Evolutionary conservation across 2,888 invertebrate genomes (phyloP).

Genomic region (Siphlonurus alternatus): DNA sequence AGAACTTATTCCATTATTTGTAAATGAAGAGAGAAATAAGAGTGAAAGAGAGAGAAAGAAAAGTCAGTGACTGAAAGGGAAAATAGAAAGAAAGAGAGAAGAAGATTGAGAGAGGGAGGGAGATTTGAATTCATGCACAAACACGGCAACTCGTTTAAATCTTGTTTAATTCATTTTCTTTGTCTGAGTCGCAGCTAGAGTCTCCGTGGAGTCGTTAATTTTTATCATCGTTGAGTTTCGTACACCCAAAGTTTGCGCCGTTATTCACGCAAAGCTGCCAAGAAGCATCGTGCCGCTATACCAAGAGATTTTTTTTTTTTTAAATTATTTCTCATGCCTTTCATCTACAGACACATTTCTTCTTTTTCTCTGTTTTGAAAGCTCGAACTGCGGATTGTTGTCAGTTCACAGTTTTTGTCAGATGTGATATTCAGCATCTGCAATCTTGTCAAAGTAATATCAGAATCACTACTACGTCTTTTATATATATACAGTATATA

Average conservation of each 20-base stretch:
- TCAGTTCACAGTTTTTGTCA: too few species aligned
- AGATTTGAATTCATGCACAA: background rate
- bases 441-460: too few species aligned
- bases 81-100: background rate
- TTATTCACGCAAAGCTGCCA: background rate
- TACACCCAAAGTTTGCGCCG: background rate
- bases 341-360: background rate
- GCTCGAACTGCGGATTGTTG: background rate
- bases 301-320: background rate
- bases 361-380: background rate
- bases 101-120: background rate
- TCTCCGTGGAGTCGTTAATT: background rate
- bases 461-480: too few species aligned
- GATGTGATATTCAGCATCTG: too few species aligned
- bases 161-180: background rate
- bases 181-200: background rate
- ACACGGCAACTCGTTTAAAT: background rate
- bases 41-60: too few species aligned
- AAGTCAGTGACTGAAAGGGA: background rate
- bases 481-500: too few species aligned
- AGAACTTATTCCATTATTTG: too few species aligned
- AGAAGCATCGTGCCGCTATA: background rate
- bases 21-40: too few species aligned
- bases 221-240: background rate
- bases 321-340: background rate